phyloP scores from a whole-genome alignment of 2,888 invertebrate species.

The Drosophila pullipes region DNA sequence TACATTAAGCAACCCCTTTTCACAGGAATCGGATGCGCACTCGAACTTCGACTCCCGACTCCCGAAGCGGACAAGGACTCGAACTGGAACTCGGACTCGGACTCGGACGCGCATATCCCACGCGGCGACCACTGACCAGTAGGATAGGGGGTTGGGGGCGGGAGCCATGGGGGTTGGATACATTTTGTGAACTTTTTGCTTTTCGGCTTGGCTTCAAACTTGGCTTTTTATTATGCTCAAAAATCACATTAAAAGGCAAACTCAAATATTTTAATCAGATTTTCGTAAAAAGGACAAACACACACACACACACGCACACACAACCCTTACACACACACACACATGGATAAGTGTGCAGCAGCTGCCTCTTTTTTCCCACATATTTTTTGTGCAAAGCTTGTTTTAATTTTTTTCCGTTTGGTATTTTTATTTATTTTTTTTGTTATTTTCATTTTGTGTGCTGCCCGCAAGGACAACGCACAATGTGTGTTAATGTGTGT shows the following conservation, averaged over 20 bases:
- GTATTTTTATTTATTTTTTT: slow-evolving; percentile 21
- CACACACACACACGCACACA: slow-evolving; percentile 38
- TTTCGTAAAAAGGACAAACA: slow-evolving; percentile 78
- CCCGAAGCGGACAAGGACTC: slow-evolving; percentile 2
- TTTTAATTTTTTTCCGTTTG: slow-evolving; percentile 49
- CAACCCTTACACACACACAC: slow-evolving; percentile 38
- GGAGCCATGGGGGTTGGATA: slow-evolving; percentile 5
- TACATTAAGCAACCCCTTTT: slow-evolving; percentile 50
- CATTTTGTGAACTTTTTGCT: slow-evolving; percentile 56
- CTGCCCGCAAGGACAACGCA: slow-evolving; percentile 59
- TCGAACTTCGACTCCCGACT: slow-evolving; percentile 17
- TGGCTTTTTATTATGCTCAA: slow-evolving; percentile 82
- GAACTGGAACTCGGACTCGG: slow-evolving; percentile 9
- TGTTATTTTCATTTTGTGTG: slow-evolving; percentile 21
- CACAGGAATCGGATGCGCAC: slow-evolving; percentile 29
- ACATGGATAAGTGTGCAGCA: slow-evolving; percentile 45
- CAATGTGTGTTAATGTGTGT: slow-evolving; percentile 82
- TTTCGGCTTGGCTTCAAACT: slow-evolving; percentile 53
- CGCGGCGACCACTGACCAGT: slow-evolving; percentile 11
- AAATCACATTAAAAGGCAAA: slow-evolving; percentile 85
- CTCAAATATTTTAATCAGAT: slow-evolving; percentile 85
- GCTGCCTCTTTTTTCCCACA: slow-evolving; percentile 31
- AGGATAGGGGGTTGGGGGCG: background rate
- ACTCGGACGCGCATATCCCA: slow-evolving; percentile 21
- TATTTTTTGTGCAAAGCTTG: slow-evolving; percentile 31